Evolutionary conservation across 2,888 invertebrate genomes (phyloP), one percentile per base, ranked within the genome.

Genomic region (Erynnis tages): DNA sequence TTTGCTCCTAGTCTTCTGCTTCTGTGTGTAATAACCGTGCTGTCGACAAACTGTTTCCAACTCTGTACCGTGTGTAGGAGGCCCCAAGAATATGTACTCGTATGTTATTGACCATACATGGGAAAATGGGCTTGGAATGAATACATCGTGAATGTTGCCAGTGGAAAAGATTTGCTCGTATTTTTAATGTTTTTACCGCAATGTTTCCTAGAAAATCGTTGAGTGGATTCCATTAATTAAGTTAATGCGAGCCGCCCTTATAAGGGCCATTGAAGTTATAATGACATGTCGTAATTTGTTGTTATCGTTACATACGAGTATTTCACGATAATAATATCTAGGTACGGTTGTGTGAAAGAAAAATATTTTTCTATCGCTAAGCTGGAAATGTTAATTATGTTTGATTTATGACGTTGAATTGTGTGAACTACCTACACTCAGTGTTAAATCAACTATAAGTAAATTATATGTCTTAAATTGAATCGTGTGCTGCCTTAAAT

Each of bases 61-160:
- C n/a, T n/a, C n/a, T n/a, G n/a, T n/a, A 32, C 44, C 8, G 44
- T 44, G 30, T 32, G 32, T 19, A n/a, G 2, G 5, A 10, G 1
- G 11, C 13, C 41, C 14, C 13, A 30, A 34, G 8, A 23, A 34
- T 40, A 48, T 40, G 30, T n/a, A n/a, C n/a, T n/a, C n/a, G n/a
- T 48, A 16, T 32, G 49, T 25, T 34, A 14, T 4, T 35, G 49
- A 14, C 58, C 58, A 61, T 54, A 58, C 49, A 56, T 56, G 57
- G 61, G 55, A 58, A 58, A 54, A 56, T 56, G 35, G 38, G 53
- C 54, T 58, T 48, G 38, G 54, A 58, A 55, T 60, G 25, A 43
- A 50, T 34, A 17, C 30, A 49, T 50, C 54, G 38, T 52, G 38
- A 40, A 29, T 55, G 47, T 50, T 54, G 46, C 30, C 13, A 53